Evolutionary conservation across 1,140 invertebrate species (phyloP), one percentile per base, ranked within the genome.

Genomic region (Lerema accius): DNA sequence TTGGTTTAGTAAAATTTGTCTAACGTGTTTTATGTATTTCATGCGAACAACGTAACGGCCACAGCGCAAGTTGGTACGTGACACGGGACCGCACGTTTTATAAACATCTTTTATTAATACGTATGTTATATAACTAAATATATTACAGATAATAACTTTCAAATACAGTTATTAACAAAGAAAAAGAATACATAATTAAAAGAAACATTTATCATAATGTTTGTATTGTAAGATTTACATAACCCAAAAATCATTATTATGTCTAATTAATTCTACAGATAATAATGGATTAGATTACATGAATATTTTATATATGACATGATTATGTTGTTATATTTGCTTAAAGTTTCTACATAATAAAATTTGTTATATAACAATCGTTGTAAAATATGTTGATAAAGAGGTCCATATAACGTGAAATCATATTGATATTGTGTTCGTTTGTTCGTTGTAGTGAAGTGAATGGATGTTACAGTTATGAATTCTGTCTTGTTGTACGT

Each of bases 61-160:
- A 81, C 86, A 90, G 87, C 87, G 72, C 87, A 90, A 90, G 86
- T 90, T 71, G 87, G 87, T 90, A 90, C 77, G 87, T 90, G 63
- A 67, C 67, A 67, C 19, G 28, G 19, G 45, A 14, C 23, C 45
- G 23, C 23, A 28, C 19, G 0, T 48, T n/a, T 45, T 58, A 26
- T 45, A 10, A 17, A 11, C 42, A 17, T 58, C 16, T 45, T 43
- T 58, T 58, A 58, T 58, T 26, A 45, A 40, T 11, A 9, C 16
- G 7, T 9, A 28, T 14, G 53, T 56, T 56, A 16, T 56, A 45
- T 32, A 56, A 55, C 37, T 17, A 14, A 16, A 9, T 42, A 3
- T 0, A 43, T 1, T 16, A 43, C 40, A 39, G 13, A 13, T 11
- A 39, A 39, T 11, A 39, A 39, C n/a, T n/a, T n/a, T n/a, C n/a